These are phyloP conservation scores for Xestoiulus laeticollis DNA, from an alignment of 2,888 invertebrate species.

Conservation along the genomic window DNA sequence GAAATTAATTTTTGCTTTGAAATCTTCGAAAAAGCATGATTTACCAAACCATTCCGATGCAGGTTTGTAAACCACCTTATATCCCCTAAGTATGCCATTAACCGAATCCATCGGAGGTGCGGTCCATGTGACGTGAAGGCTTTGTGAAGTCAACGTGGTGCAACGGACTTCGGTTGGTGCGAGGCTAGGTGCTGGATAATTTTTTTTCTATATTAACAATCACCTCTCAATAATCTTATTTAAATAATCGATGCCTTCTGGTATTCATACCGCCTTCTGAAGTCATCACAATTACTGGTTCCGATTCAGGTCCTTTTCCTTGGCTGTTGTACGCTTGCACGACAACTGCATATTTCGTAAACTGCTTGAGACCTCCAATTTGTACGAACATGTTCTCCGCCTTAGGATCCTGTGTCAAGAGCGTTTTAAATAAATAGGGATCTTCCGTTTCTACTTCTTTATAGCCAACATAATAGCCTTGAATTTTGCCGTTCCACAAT, in stretches of 20 bases:
- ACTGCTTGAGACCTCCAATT: slow-evolving; percentile 59
- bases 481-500: slow-evolving; percentile 53
- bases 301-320: slow-evolving; percentile 63
- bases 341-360: slow-evolving; percentile 63
- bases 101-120: slow-evolving; percentile 62
- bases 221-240: neutral
- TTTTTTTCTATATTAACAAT: no score
- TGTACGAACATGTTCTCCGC: slow-evolving; percentile 55
- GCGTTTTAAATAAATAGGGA: slow-evolving; percentile 56
- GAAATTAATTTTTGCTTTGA: no score
- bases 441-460: slow-evolving; percentile 56
- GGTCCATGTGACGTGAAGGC: neutral
- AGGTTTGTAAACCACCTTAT: slow-evolving; percentile 92
- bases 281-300: slow-evolving; percentile 61
- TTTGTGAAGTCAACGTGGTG: no score
- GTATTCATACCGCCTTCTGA: slow-evolving; percentile 62
- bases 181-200: neutral
- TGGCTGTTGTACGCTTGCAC: slow-evolving; percentile 63
- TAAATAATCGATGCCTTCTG: neutral
- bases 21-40: slow-evolving; percentile 62
- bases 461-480: slow-evolving; percentile 57
- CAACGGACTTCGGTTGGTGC: neutral
- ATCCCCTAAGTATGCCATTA: slow-evolving; percentile 94
- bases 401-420: slow-evolving; percentile 53
- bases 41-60: slow-evolving; percentile 91